Base-by-base conservation (phyloP, 2,888 invertebrate genomes). In the Drosophila siamana region DNA sequence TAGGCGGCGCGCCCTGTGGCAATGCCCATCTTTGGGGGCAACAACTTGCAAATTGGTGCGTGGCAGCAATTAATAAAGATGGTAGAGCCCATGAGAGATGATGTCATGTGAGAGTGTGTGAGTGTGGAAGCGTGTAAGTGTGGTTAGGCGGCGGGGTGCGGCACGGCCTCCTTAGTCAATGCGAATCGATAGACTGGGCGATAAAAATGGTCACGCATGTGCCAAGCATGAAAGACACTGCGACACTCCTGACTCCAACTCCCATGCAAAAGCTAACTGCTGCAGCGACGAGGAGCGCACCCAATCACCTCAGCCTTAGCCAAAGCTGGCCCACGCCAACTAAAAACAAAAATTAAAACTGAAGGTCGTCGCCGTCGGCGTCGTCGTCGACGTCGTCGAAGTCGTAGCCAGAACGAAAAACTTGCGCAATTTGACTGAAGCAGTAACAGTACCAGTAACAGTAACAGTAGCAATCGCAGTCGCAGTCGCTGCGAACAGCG, bases 201-300 rank as follows among this genome's bases (percentile, higher is more conserved):
- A 66, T 78, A 56, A 80, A 83, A 83, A 83, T 83, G 83, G 83
- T 83, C 83, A 86, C 80, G 86, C 80, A 73, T 69, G 65, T 77
- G 72, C 66, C 61, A 48, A 9, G 28, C n/a, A 33, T n/a, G 33
- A 28, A 9, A 1, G 3, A 19, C 3, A 9, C 33, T 11, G n/a
- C 5, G 64, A 19, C 83, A 82, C 83, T 80, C 83, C 83, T 78
- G 69, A 36, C 63, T 56, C 63, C 26, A 56, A 74, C 71, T 61
- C 75, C 63, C 70, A 64, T 65, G 47, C 71, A 59, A 33, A 43
- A 60, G 68, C 63, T 66, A 59, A 56, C 69, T 74, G 84, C 69
- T 74, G 84, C 54, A 57, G 64, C 51, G 46, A 28, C 56, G 40
- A 57, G 67, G 56, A 79, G 69, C 80, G 77, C 74, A 75, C 69